phyloP scores from a whole-genome alignment of 2,888 invertebrate species.

The Pandemis heparana region DNA sequence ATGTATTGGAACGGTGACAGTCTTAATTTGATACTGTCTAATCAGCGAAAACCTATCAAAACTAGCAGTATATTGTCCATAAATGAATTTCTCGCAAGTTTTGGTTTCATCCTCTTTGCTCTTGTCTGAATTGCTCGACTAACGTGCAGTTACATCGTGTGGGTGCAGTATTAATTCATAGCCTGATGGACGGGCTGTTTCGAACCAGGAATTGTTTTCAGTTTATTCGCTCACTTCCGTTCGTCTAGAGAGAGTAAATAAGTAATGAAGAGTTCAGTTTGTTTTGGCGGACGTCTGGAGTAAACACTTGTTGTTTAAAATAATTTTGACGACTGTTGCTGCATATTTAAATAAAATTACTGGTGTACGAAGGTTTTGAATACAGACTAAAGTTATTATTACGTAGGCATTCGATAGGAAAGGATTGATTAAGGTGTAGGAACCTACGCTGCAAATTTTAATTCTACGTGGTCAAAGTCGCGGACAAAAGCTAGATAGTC shows the following conservation, averaged over 20 bases:
- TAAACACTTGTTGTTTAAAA: slow-evolving; percentile 8
- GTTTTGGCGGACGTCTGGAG: neutral
- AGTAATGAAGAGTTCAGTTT: slow-evolving; percentile 19
- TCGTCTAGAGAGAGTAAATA: slow-evolving; percentile 26
- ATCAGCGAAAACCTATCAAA: too few species aligned
- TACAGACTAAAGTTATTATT: neutral
- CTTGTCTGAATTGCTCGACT: neutral
- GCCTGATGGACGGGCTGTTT: neutral
- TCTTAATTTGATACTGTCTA: too few species aligned
- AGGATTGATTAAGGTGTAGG: too few species aligned
- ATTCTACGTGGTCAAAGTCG: too few species aligned
- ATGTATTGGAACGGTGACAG: too few species aligned
- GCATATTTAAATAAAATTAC: neutral
- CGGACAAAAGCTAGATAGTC: too few species aligned
- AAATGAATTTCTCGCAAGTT: too few species aligned
- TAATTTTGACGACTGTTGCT: neutral
- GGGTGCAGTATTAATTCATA: slow-evolving; percentile 1
- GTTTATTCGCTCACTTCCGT: slow-evolving; percentile 14
- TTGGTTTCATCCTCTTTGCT: too few species aligned
- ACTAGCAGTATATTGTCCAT: too few species aligned
- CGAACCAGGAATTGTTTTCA: slow-evolving; percentile 17
- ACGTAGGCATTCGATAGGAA: too few species aligned
- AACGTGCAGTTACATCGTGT: neutral
- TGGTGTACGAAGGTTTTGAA: neutral
- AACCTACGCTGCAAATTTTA: too few species aligned